Percentiles rank a stretch among this genome's conserved stretches.
phyloP scores from a whole-genome alignment of 2,797 vertebrate genomes.

The Diglossa cyanea region DNA sequence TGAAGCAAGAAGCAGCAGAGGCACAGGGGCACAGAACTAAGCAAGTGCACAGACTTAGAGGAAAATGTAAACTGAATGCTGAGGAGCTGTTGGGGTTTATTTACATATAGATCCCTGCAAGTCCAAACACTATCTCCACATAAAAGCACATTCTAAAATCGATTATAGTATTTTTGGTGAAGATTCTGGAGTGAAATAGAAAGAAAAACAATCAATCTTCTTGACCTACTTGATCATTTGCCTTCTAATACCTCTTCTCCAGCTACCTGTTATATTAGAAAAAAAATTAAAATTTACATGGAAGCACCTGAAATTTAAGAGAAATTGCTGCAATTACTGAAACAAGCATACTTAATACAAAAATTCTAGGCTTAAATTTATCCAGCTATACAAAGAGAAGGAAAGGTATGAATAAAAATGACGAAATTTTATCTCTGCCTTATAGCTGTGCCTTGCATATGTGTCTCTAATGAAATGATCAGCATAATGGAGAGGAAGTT shows the following conservation, averaged over 20 bases:
- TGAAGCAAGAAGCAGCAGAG: background rate
- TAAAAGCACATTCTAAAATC: background rate
- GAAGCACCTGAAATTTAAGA: background rate
- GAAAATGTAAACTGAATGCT: background rate
- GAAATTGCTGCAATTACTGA: background rate
- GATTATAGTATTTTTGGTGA: background rate
- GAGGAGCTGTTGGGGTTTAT: background rate
- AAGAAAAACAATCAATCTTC: background rate
- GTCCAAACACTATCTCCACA: conserved; percentile 4
- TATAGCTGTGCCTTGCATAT: background rate
- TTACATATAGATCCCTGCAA: conserved; percentile 31
- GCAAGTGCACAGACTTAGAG: background rate
- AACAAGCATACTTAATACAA: background rate
- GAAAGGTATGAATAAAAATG: background rate
- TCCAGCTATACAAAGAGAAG: background rate
- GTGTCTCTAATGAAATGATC: background rate
- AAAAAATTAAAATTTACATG: background rate
- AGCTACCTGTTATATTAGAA: no score
- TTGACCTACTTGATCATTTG: background rate
- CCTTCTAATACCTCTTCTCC: background rate
- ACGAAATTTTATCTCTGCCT: background rate
- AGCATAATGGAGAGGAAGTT: background rate
- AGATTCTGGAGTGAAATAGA: background rate
- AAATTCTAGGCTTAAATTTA: background rate
- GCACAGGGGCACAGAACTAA: background rate